Conservation (phyloP, 2,888 invertebrate genomes). For the Pterobdella sp. region DNA sequence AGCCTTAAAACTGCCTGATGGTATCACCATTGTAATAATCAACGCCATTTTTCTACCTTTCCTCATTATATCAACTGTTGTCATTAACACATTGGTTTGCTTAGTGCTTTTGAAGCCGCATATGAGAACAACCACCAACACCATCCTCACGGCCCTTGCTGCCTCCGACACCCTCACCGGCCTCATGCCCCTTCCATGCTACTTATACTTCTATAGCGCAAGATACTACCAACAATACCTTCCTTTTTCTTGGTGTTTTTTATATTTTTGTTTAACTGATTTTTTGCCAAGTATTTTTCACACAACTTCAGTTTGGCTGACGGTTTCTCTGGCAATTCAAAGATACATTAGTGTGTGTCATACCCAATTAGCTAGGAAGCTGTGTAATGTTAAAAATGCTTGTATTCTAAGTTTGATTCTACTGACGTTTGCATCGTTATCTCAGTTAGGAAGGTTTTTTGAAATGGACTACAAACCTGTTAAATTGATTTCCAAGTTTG, state of each 20-base stretch:
- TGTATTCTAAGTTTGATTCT: constrained; percentile 72
- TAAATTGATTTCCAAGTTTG: constrained; percentile 55
- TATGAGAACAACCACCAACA: constrained; percentile 84
- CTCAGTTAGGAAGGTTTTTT: constrained; percentile 46
- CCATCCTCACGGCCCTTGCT: constrained; percentile 88
- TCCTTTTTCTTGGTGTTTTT: constrained; percentile 68
- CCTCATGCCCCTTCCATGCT: constrained; percentile 56
- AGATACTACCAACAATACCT: constrained; percentile 75
- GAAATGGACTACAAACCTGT: constrained; percentile 29
- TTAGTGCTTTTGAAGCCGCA: constrained; percentile 69
- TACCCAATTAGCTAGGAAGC: constrained; percentile 72
- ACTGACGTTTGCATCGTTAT: constrained; percentile 56
- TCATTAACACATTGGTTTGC: constrained; percentile 82
- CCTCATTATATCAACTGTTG: constrained; percentile 72
- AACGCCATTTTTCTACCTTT: constrained; percentile 73
- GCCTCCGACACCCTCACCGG: constrained; percentile 84
- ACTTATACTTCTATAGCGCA: constrained; percentile 83
- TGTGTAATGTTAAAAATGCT: constrained; percentile 59
- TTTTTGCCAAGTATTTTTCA: constrained; percentile 46
- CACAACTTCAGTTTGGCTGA: constrained; percentile 34
- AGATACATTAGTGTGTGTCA: constrained; percentile 90
- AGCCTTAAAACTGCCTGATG: constrained; percentile 5
- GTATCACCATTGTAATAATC: constrained; percentile 11
- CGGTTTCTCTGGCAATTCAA: constrained; percentile 54
- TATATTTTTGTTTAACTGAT: constrained; percentile 55